Conservation (phyloP, 53 echinoderm and acorn worm genomes). For the Hippasteria phrygiana region DNA sequence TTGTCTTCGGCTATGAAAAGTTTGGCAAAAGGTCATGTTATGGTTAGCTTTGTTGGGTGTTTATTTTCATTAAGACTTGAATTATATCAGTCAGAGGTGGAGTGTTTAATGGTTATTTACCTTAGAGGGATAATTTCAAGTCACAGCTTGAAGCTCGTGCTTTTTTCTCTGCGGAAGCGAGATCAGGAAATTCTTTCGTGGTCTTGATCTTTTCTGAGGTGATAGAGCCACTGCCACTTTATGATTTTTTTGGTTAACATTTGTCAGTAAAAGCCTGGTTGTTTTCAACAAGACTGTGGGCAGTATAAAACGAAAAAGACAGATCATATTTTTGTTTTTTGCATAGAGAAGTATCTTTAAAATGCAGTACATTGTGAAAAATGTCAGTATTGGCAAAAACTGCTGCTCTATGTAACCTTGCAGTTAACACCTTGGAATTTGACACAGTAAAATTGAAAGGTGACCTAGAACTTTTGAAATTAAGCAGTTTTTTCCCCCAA, state of each 20-base stretch:
- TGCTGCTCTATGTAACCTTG: too few relatives aligned
- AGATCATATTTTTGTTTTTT: too few relatives aligned
- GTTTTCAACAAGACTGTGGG: too few relatives aligned
- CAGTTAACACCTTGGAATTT: too few relatives aligned
- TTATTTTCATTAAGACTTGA: slow-evolving; percentile 19
- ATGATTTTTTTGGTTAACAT: not conserved
- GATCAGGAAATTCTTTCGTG: not conserved
- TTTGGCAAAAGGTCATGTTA: not conserved
- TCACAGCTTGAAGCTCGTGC: slow-evolving; percentile 21
- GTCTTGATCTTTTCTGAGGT: not conserved
- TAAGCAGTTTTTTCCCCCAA: not conserved
- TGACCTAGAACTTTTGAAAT: not conserved
- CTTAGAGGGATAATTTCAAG: not conserved
- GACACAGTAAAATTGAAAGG: too few relatives aligned
- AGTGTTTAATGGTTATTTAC: slow-evolving; percentile 36
- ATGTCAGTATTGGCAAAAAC: too few relatives aligned
- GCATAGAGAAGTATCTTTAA: too few relatives aligned
- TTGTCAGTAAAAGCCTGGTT: too few relatives aligned
- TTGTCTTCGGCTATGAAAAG: not conserved
- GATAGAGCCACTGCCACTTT: not conserved
- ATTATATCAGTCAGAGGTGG: not conserved
- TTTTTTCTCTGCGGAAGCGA: not conserved
- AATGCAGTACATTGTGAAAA: too few relatives aligned
- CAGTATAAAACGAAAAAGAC: too few relatives aligned
- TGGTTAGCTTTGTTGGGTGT: not conserved